Evolutionary conservation across 2,888 invertebrate species (phyloP).

Genomic region (Nemapogon koenigi): DNA sequence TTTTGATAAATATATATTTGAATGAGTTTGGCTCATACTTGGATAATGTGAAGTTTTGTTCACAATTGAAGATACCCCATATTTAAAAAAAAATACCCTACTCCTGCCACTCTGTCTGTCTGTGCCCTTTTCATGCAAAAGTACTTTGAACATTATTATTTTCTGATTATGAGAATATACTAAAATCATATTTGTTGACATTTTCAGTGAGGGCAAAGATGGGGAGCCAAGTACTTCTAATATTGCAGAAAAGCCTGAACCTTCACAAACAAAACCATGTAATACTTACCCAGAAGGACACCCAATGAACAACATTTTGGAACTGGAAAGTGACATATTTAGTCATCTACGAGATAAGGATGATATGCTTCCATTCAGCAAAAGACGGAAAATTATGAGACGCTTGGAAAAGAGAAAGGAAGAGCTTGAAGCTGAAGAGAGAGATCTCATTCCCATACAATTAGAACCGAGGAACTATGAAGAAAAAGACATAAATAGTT

Average conservation of each 20-base stretch:
- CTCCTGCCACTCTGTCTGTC: too few relatives aligned
- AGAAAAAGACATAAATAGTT: constrained; percentile 8
- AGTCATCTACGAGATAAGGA: constrained; percentile 39
- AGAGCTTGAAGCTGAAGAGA: constrained; percentile 28
- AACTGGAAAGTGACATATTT: constrained; percentile 54
- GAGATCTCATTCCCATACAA: constrained; percentile 19
- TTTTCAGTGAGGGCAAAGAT: constrained; percentile 23
- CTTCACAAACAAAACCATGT: constrained; percentile 23
- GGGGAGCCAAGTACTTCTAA: constrained; percentile 25
- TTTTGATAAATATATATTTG: too few relatives aligned
- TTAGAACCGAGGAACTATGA: not conserved
- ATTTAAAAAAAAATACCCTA: too few relatives aligned
- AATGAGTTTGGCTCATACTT: too few relatives aligned
- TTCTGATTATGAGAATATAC: too few relatives aligned
- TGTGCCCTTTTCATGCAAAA: too few relatives aligned
- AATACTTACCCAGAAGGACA: constrained; percentile 45
- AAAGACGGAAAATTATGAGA: constrained; percentile 50
- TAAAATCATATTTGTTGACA: not conserved
- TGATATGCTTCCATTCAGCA: constrained; percentile 38
- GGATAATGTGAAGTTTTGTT: too few relatives aligned
- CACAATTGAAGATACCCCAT: too few relatives aligned
- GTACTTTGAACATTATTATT: too few relatives aligned
- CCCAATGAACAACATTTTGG: constrained; percentile 59
- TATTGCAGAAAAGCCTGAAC: constrained; percentile 22
- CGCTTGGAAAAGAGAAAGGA: constrained; percentile 49